Percentiles rank a stretch among this genome's conserved stretches.
Conservation (phyloP, 2,888 invertebrate species). For the Idaea straminata region DNA sequence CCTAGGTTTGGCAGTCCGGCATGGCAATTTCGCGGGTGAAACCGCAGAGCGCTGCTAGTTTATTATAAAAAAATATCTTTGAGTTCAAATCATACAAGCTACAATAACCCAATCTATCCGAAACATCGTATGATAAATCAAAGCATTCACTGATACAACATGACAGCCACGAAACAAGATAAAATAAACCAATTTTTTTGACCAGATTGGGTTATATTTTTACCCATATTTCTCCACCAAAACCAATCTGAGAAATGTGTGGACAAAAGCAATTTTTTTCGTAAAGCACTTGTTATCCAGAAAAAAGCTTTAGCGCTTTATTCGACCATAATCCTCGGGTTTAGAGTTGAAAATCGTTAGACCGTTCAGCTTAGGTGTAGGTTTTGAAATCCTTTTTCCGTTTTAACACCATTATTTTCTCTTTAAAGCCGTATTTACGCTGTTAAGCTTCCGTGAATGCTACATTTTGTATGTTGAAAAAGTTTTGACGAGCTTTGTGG, state of each 20-base stretch:
- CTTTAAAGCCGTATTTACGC: slow-evolving; percentile 18
- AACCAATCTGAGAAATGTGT: not conserved
- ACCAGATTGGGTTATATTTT: not conserved
- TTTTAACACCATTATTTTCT: slow-evolving; percentile 20
- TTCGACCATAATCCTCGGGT: not conserved
- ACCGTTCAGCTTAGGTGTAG: not conserved
- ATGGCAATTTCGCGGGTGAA: too few relatives aligned
- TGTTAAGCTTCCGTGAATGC: slow-evolving; percentile 21
- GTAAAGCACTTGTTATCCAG: not conserved
- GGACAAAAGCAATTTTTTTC: not conserved
- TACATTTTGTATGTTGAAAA: slow-evolving; percentile 12
- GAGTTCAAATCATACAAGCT: too few relatives aligned
- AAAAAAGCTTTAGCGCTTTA: not conserved
- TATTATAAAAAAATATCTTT: too few relatives aligned
- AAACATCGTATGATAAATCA: too few relatives aligned
- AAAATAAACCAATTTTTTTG: too few relatives aligned
- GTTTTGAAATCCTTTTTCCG: slow-evolving; percentile 12
- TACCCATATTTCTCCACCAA: not conserved
- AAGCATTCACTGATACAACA: too few relatives aligned
- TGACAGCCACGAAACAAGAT: too few relatives aligned
- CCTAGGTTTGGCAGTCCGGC: too few relatives aligned
- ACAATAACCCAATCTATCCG: too few relatives aligned
- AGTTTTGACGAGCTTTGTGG: not conserved
- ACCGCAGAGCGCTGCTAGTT: too few relatives aligned
- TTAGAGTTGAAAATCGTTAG: slow-evolving; percentile 5